These are phyloP conservation scores for Phyllotreta striolata DNA, from an alignment of 2,888 invertebrate genomes.

Conservation along the genomic window DNA sequence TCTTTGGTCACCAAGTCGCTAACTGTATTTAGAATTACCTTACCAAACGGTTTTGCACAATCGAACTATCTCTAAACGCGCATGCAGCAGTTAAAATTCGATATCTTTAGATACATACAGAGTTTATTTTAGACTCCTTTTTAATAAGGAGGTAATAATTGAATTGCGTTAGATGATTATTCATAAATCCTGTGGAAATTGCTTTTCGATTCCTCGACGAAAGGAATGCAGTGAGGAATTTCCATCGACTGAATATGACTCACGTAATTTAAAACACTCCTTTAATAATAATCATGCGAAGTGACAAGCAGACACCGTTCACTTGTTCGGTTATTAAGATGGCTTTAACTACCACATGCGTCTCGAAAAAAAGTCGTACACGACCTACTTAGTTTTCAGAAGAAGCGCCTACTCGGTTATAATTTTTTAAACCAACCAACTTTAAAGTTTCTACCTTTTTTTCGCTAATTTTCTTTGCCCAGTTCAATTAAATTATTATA, in stretches of 20 bases:
- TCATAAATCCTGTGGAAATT: constrained; percentile 4
- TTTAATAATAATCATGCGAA: constrained; percentile 21
- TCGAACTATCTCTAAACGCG: too few relatives aligned
- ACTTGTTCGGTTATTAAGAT: not conserved
- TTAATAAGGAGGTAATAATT: not conserved
- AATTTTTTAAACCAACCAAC: too few relatives aligned
- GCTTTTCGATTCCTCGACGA: constrained; percentile 12
- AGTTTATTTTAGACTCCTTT: not conserved
- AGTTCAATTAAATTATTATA: too few relatives aligned
- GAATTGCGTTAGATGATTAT: not conserved
- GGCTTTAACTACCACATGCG: not conserved
- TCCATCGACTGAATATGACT: constrained; percentile 29
- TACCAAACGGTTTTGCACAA: constrained; percentile 4
- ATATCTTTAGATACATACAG: not conserved
- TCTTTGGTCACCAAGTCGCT: constrained; percentile 8
- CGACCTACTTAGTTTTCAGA: too few relatives aligned
- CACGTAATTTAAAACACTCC: constrained; percentile 30
- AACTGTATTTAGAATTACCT: constrained; percentile 10
- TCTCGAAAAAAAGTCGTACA: not conserved
- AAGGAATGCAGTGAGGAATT: constrained; percentile 31
- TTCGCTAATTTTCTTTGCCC: too few relatives aligned
- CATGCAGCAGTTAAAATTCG: too few relatives aligned
- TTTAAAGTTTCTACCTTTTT: too few relatives aligned
- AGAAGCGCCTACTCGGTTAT: not conserved
- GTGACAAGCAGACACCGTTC: not conserved